Evolutionary conservation across 37 sponge, comb jelly and placozoan species (phyloP), one percentile per base, ranked within the genome.

Genomic region (Chondrosia reniformis): DNA sequence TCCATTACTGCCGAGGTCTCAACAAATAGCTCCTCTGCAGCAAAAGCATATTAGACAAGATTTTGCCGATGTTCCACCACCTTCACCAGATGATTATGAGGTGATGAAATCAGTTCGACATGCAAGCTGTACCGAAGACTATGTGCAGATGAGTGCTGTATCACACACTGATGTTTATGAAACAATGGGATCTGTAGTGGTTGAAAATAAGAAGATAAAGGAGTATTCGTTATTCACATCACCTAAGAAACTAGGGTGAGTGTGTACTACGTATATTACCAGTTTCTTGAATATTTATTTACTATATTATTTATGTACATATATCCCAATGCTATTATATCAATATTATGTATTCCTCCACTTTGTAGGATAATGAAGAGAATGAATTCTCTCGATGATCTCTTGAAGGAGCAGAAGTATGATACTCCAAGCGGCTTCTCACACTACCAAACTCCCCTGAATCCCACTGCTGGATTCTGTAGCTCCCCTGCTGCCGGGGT

Each of bases 131-230:
- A n/a, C n/a, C n/a, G n/a, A n/a, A n/a, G n/a, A n/a, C n/a, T n/a
- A n/a, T n/a, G n/a, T n/a, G n/a, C n/a, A n/a, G n/a, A n/a, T n/a
- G n/a, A n/a, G n/a, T n/a, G n/a, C n/a, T n/a, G n/a, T n/a, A 17
- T 44, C 1, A 1, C 22, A 69, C 19, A 25, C 39, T 8, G 72
- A 69, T 69, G 72, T 43, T 44, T 69, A 69, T 39, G 41, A 43
- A 7, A 9, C 24, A 25, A 69, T 69, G 72, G 42, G 21, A 25
- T 69, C 72, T 39, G 66, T 28, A 2, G 36, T 39, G 39, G 72
- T 69, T 34, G 72, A 44, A 34, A 41, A 44, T 21, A 13, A 69
- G 8, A 69, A 69, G 43, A 69, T 69, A 13, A 24, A 69, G 72
- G 22, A 69, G 10, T 69, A 69, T 39, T 25, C 72, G 9, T 41